Percentiles rank a stretch among this genome's conserved stretches.
Conservation (phyloP, 1,140 invertebrate genomes). For the Saccostrea echinata region DNA sequence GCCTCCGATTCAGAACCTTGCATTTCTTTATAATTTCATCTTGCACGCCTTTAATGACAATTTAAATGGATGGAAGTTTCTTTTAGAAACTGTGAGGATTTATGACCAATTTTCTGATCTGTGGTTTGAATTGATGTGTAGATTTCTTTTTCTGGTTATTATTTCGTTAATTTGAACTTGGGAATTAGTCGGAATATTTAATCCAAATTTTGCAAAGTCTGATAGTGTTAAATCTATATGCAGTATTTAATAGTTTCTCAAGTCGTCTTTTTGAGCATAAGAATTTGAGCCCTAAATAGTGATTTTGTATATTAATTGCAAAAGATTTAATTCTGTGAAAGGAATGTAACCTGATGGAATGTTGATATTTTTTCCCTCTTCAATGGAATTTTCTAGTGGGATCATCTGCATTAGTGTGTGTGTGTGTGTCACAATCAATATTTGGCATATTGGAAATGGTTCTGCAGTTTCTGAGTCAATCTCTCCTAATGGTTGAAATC, state of each 20-base stretch:
- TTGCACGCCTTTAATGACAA: not conserved
- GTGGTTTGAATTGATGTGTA: not conserved
- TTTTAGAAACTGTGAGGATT: not conserved
- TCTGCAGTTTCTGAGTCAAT: conserved; percentile 6
- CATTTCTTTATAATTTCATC: not conserved
- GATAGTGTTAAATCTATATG: not conserved
- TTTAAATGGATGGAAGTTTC: not conserved
- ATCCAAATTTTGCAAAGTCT: not conserved
- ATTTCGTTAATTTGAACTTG: not conserved
- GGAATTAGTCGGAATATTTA: not conserved
- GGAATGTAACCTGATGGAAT: not conserved
- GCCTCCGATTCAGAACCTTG: not conserved
- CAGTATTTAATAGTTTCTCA: no score
- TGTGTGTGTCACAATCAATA: not conserved
- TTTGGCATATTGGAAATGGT: not conserved
- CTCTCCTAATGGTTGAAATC: not conserved
- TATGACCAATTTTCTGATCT: not conserved
- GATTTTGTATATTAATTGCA: not conserved
- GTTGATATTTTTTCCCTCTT: not conserved
- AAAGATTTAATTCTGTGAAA: not conserved
- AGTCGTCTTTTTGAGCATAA: no score
- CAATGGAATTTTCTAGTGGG: not conserved
- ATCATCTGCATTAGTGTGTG: not conserved
- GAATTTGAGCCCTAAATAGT: no score
- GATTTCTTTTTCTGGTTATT: no score